These are phyloP conservation scores for Xiphorhynchus elegans DNA, from an alignment of 2,113 vertebrate species.

Conservation along the genomic window DNA sequence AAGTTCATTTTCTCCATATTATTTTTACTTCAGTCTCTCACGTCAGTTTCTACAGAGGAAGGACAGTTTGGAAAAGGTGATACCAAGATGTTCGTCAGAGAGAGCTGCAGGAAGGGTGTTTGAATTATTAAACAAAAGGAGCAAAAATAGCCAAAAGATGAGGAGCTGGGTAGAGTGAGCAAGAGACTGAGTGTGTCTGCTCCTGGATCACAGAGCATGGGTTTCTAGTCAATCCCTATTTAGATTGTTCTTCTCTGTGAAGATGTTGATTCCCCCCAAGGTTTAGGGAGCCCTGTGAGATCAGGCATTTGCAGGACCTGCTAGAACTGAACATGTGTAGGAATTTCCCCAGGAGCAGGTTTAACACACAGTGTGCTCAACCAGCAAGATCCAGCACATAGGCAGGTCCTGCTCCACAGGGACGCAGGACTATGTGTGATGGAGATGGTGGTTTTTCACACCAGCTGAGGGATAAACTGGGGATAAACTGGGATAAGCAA, in stretches of 20 bases:
- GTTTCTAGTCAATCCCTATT: background rate
- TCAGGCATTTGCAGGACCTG: background rate
- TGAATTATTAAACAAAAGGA: background rate
- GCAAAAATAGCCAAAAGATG: background rate
- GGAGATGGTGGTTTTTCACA: background rate
- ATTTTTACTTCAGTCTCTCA: background rate
- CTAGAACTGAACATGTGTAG: background rate
- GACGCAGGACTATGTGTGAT: background rate
- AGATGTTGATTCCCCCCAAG: background rate
- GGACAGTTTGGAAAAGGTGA: background rate
- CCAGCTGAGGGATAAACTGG: background rate
- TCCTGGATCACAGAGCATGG: background rate
- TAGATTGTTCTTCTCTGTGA: background rate
- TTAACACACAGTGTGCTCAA: rapidly evolving
- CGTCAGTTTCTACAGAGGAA: background rate
- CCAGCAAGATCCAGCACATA: rapidly evolving
- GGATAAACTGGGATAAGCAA: background rate
- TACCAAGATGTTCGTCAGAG: background rate
- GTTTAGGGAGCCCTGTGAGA: background rate
- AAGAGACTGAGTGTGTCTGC: background rate
- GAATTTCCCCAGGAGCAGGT: background rate
- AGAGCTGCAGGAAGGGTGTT: background rate
- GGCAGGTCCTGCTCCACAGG: background rate
- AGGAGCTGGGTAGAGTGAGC: background rate
- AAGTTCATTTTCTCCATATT: background rate